Evolutionary conservation across 2,113 vertebrate species (phyloP), one percentile per base, ranked within the genome.

Genomic region (Phaethornis superciliosus): DNA sequence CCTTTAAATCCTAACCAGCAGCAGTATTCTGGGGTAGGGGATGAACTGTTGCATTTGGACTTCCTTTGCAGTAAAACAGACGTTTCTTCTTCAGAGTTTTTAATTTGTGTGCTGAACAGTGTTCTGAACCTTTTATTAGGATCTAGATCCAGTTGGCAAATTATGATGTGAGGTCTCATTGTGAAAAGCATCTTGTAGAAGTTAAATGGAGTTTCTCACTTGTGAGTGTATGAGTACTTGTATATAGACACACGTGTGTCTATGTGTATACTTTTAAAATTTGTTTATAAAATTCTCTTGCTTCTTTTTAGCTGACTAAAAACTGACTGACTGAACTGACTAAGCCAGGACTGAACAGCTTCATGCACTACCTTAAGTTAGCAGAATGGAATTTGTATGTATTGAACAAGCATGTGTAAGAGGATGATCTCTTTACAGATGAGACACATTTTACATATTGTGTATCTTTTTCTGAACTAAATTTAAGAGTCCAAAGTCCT

Each of bases 51-150:
- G 60, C 69, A 52, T 84, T 89, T 91, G 56, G 47, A 71, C 32
- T 55, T 86, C 17, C 30, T 89, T 90, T 95, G 58, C 58, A 44
- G 33, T 33, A 55, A 89, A 91, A 0, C 72, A 93, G 74, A 90
- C 87, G 81, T 81, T 92, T 89, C 84, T 89, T 84, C 65, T 92
- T 81, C 47, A 33, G 87, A 87, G 62, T 40, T 84, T 90, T 89
- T 71, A 33, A 47, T 71, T 58, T 75, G 56, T 55, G 47, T 75
- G 64, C 32, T n/a, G n/a, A n/a, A 71, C 64, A 75, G 37, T 70
- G 69, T 33, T 78, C 60, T 84, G 52, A 92, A 89, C 10, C 6
- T 47, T 64, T 78, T 55, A 51, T 63, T 64, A 85, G 59, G 23
- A 56, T 89, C 54, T 93, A 91, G 62, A 81, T 81, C n/a, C 49